Conservation (phyloP, 2,113 vertebrate genomes). For the Odontophorus gujanensis region DNA sequence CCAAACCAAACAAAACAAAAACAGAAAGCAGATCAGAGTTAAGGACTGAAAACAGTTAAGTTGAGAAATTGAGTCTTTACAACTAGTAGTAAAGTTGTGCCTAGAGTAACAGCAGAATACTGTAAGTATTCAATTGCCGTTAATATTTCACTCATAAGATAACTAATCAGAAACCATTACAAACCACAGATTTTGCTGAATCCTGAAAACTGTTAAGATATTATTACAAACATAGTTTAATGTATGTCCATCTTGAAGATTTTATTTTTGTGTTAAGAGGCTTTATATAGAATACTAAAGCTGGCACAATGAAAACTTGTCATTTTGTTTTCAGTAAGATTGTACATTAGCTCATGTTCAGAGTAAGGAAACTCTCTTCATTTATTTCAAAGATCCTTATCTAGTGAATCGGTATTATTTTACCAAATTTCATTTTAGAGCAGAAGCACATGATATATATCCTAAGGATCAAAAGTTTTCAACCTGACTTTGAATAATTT, state of each 20-base stretch:
- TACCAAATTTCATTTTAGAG: not conserved
- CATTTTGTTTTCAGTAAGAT: slow-evolving; percentile 40
- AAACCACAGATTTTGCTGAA: slow-evolving; percentile 31
- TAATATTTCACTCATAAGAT: slow-evolving; percentile 31
- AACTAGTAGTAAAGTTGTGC: not conserved
- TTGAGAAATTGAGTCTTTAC: slow-evolving; percentile 6
- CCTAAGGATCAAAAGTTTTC: not conserved
- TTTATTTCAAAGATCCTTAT: not conserved
- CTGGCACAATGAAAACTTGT: slow-evolving; percentile 2
- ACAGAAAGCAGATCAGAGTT: not conserved
- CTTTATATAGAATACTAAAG: not conserved
- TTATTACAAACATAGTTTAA: not conserved
- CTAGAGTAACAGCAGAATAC: not conserved
- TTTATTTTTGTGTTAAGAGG: not conserved
- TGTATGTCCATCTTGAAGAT: not conserved
- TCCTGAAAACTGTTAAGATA: not conserved
- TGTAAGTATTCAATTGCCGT: not conserved
- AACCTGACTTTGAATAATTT: not conserved
- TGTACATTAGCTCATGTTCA: slow-evolving; percentile 38
- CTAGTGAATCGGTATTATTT: not conserved
- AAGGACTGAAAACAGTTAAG: not conserved
- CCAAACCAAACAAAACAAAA: not conserved
- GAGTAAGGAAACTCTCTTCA: not conserved
- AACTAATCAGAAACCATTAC: slow-evolving; percentile 40
- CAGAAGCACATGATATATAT: not conserved